A percentile compares a stretch with the other conserved stretches of the same genome.
Conservation (phyloP, 2,113 vertebrate genomes). For the Ctenomys sociabilis region DNA sequence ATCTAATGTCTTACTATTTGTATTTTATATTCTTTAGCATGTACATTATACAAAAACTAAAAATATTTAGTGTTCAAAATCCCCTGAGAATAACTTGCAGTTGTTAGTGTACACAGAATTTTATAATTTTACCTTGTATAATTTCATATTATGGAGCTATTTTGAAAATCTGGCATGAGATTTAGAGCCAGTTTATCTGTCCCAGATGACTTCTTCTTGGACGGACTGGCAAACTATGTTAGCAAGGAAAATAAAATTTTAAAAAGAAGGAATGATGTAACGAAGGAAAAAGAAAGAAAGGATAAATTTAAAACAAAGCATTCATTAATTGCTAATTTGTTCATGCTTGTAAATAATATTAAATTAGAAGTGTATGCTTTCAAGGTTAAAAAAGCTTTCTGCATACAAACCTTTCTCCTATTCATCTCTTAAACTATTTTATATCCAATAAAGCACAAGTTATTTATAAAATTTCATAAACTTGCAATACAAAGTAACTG, state of each 20-base stretch:
- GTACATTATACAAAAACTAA: not conserved
- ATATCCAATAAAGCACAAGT: not conserved
- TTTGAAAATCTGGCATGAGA: not conserved
- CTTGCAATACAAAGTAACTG: slow-evolving; percentile 17
- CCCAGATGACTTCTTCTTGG: slow-evolving; percentile 2
- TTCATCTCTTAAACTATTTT: slow-evolving; percentile 6
- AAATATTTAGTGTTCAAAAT: slow-evolving; percentile 29
- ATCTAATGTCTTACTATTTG: not conserved
- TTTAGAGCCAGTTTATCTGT: slow-evolving; percentile 39
- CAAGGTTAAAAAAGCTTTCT: not conserved
- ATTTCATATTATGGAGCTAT: not conserved
- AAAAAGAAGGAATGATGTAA: not conserved
- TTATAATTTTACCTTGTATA: not conserved
- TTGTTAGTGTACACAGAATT: not conserved
- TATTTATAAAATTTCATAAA: slow-evolving; percentile 54
- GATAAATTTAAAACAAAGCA: not conserved
- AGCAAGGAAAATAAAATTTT: not conserved
- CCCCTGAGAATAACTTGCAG: not conserved
- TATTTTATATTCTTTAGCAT: slow-evolving; percentile 4
- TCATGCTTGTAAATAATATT: not conserved
- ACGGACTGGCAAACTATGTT: not conserved
- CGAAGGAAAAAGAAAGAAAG: not conserved
- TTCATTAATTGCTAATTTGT: not conserved
- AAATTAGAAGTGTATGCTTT: not conserved
- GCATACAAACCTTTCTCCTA: not conserved